Evolutionary conservation across 2,113 vertebrate genomes (phyloP).

Genomic region (Dasyornis broadbenti): DNA sequence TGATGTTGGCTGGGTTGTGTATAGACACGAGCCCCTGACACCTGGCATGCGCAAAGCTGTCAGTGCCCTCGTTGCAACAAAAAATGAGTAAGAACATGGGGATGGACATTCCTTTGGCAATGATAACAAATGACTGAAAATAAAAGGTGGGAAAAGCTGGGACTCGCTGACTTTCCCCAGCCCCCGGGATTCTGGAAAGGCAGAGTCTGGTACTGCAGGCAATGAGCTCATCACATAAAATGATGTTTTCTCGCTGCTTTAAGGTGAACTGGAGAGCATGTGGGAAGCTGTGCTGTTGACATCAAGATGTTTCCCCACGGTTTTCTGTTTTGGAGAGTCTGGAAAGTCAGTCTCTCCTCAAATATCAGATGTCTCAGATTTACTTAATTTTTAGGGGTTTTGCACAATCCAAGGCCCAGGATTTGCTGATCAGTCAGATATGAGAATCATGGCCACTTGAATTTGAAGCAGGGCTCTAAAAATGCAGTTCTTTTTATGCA

Average conservation of each 20-base stretch:
- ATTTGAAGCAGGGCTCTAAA: not conserved
- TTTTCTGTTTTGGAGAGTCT: not conserved
- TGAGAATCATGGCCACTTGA: not conserved
- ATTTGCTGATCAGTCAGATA: not conserved
- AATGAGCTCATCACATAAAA: not conserved
- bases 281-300: not conserved
- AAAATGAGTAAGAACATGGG: not conserved
- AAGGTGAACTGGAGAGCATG: not conserved
- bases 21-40: not conserved
- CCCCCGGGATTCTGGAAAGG: not conserved
- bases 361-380: not conserved
- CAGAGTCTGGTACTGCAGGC: not conserved
- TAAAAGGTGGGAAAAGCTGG: not conserved
- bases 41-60: not conserved
- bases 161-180: not conserved
- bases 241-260: accelerated
- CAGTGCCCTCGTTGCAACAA: not conserved
- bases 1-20: accelerated
- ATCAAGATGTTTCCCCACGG: not conserved
- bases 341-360: not conserved
- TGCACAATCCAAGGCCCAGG: not conserved
- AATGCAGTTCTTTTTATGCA: not conserved
- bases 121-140: not conserved
- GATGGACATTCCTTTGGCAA: not conserved
- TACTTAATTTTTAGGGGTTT: not conserved